Percentiles rank a stretch among this genome's conserved stretches.
phyloP scores from a whole-genome alignment of 1,140 invertebrate species.

The Trichonephila inaurata region DNA sequence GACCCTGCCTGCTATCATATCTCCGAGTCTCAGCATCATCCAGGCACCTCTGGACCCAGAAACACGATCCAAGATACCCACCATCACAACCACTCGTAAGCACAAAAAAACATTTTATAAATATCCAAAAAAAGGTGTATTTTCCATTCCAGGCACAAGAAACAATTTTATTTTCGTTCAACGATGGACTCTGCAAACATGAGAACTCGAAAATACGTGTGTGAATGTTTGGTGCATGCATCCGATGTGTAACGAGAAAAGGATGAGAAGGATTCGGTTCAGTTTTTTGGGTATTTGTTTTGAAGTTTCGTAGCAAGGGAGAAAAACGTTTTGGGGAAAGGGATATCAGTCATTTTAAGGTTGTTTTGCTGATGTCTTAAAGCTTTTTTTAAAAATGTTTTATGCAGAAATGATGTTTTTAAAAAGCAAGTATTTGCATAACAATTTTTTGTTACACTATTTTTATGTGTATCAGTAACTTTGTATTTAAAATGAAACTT shows the following conservation, averaged over 20 bases:
- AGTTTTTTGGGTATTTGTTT: not conserved
- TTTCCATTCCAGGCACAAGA: not conserved
- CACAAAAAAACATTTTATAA: not conserved
- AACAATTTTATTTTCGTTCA: not conserved
- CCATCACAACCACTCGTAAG: slow-evolving; percentile 72
- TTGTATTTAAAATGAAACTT: too few species aligned
- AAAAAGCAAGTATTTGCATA: too few species aligned
- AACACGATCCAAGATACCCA: slow-evolving; percentile 62
- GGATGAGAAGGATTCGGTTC: not conserved
- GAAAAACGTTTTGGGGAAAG: not conserved
- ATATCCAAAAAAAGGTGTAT: not conserved
- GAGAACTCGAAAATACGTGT: not conserved
- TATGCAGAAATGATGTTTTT: too few species aligned
- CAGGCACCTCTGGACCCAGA: slow-evolving; percentile 83
- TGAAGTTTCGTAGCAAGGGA: not conserved
- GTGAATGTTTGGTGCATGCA: not conserved
- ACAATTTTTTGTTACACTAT: too few species aligned
- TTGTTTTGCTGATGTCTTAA: too few species aligned
- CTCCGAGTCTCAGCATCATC: slow-evolving; percentile 90
- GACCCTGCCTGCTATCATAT: slow-evolving; percentile 93
- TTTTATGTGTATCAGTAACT: too few species aligned
- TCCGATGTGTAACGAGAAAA: too few species aligned
- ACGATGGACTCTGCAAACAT: not conserved
- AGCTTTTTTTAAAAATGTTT: too few species aligned
- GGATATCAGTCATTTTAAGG: not conserved